phyloP scores from a whole-genome alignment of 1,140 invertebrate species.

The Nylanderia fulva region DNA sequence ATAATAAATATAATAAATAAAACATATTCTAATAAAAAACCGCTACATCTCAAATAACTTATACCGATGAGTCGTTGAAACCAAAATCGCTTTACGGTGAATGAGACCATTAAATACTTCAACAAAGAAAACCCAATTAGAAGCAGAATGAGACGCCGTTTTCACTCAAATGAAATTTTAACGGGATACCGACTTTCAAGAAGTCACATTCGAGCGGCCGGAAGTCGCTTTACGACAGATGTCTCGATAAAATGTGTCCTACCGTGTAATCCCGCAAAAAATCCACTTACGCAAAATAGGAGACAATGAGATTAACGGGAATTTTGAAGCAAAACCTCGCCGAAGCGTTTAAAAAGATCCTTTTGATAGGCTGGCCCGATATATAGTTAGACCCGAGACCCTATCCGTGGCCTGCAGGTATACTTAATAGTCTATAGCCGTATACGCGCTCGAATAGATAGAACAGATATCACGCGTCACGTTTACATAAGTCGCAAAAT shows the following conservation, averaged over 20 bases:
- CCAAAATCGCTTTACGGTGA: too few species aligned
- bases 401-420: slow-evolving; percentile 15
- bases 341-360: slow-evolving; percentile 10
- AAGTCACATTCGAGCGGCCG: neutral
- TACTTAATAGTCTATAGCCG: slow-evolving; percentile 47
- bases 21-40: too few species aligned
- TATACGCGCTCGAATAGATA: slow-evolving; percentile 31
- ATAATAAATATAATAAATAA: too few species aligned
- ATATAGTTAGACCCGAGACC: neutral
- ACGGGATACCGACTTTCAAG: slow-evolving; percentile 8
- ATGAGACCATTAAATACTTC: too few species aligned
- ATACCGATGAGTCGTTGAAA: slow-evolving; percentile 16
- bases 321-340: slow-evolving; percentile 34
- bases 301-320: slow-evolving; percentile 23
- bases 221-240: slow-evolving; percentile 23
- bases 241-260: slow-evolving; percentile 27
- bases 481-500: slow-evolving; percentile 59
- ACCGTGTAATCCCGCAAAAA: slow-evolving; percentile 42
- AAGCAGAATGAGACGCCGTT: too few species aligned
- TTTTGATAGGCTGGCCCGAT: slow-evolving; percentile 30
- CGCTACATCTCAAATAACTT: too few species aligned
- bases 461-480: slow-evolving; percentile 38
- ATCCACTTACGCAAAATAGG: slow-evolving; percentile 24
- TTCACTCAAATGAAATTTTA: slow-evolving; percentile 5
- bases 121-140: too few species aligned